Evolutionary conservation across 92 coral and sea anemone genomes (phyloP).

Genomic region (Palythoa caribaeorum): DNA sequence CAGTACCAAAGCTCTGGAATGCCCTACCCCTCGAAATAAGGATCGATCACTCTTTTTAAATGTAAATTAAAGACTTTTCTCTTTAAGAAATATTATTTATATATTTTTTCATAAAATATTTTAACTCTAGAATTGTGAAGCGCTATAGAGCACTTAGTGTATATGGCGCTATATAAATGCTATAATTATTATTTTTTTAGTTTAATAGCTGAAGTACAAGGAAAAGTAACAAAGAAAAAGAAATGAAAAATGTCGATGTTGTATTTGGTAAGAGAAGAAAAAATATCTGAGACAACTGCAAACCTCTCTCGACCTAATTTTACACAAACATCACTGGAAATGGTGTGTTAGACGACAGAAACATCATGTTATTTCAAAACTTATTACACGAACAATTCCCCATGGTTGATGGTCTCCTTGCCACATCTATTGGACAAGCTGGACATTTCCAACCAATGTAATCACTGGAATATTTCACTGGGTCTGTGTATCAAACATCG

Average conservation of each 20-base stretch:
- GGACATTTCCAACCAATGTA: constrained; percentile 36
- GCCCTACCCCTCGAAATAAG: too few relatives aligned
- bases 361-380: constrained; percentile 49
- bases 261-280: not conserved
- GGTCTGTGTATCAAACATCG: constrained; percentile 57
- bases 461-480: constrained; percentile 49
- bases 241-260: constrained; percentile 28
- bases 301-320: constrained; percentile 8
- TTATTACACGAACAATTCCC: constrained; percentile 38
- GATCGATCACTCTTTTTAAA: too few relatives aligned
- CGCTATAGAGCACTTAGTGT: too few relatives aligned
- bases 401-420: constrained; percentile 46
- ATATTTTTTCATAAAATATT: too few relatives aligned
- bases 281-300: not conserved
- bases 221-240: constrained; percentile 17
- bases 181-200: too few relatives aligned
- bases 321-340: constrained; percentile 46
- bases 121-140: too few relatives aligned
- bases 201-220: constrained; percentile 2
- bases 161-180: too few relatives aligned
- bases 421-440: constrained; percentile 52
- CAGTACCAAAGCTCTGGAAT: too few relatives aligned
- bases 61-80: too few relatives aligned
- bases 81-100: too few relatives aligned
- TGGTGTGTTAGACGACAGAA: constrained; percentile 44